Conservation (phyloP, 2,797 vertebrate species). For the Manis javanica region DNA sequence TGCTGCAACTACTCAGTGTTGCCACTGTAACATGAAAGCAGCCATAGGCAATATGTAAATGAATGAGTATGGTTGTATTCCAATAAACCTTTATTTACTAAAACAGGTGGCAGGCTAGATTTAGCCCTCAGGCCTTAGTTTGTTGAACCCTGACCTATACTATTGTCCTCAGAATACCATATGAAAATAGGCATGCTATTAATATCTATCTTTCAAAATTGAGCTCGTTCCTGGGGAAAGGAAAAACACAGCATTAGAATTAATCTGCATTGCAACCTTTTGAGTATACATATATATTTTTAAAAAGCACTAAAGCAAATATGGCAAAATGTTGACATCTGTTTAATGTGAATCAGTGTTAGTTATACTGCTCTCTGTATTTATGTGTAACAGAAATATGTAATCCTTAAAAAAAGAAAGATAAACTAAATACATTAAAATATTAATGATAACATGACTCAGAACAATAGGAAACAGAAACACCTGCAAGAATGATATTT, state of each 20-base stretch:
- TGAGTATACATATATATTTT: not conserved
- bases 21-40: not conserved
- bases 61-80: not conserved
- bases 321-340: not conserved
- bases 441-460: not conserved
- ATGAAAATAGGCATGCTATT: not conserved
- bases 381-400: not conserved
- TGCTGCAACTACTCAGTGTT: not conserved
- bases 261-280: not conserved
- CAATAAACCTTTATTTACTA: conserved; percentile 36
- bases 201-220: not conserved
- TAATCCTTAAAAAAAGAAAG: conserved; percentile 12
- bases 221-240: not conserved
- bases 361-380: not conserved
- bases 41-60: not conserved
- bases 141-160: not conserved
- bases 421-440: not conserved
- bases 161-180: not conserved
- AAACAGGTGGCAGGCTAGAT: not conserved
- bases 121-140: not conserved
- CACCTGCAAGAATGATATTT: not conserved
- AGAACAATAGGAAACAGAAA: not conserved
- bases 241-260: not conserved
- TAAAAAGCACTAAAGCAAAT: not conserved
- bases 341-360: not conserved